A percentile compares a stretch with the other conserved stretches of the same genome.
Evolutionary conservation across 2,888 invertebrate genomes (phyloP).

Genomic region (Coleophora flavipennella): DNA sequence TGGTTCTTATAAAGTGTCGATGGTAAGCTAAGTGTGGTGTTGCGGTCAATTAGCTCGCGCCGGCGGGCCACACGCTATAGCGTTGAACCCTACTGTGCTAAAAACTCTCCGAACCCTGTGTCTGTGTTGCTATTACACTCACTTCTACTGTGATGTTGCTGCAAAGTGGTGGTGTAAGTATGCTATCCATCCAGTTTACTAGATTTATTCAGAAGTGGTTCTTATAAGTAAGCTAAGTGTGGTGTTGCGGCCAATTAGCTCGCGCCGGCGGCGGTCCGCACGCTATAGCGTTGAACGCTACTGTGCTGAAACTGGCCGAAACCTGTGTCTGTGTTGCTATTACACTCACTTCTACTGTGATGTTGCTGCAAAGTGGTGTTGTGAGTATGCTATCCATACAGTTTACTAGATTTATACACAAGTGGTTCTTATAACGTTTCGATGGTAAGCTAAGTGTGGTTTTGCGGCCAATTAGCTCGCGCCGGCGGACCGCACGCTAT

Average conservation of each 20-base stretch:
- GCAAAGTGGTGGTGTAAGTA: constrained; percentile 1
- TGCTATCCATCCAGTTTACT: neutral
- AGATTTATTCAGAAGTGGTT: neutral
- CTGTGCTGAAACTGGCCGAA: constrained; percentile 43
- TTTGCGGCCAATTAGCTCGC: too few relatives aligned
- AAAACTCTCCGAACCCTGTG: neutral
- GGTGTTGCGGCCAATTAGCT: constrained; percentile 86
- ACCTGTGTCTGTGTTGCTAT: constrained; percentile 69
- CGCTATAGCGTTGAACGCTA: constrained; percentile 73
- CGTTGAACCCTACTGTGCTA: too few relatives aligned
- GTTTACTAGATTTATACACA: too few relatives aligned
- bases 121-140: neutral
- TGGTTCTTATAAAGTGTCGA: too few relatives aligned
- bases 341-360: constrained; percentile 78
- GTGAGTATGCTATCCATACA: constrained; percentile 64
- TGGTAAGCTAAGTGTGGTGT: too few relatives aligned
- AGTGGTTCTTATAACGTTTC: too few relatives aligned
- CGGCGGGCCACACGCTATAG: too few relatives aligned
- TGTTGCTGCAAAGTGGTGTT: constrained; percentile 74
- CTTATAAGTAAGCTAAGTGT: constrained; percentile 69
- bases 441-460: too few relatives aligned
- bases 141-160: neutral
- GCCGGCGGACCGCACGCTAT: too few relatives aligned
- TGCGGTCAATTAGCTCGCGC: too few relatives aligned
- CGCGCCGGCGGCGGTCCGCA: constrained; percentile 78